phyloP scores from a whole-genome alignment of 2,797 vertebrate genomes.

The Etheostoma nigrum region DNA sequence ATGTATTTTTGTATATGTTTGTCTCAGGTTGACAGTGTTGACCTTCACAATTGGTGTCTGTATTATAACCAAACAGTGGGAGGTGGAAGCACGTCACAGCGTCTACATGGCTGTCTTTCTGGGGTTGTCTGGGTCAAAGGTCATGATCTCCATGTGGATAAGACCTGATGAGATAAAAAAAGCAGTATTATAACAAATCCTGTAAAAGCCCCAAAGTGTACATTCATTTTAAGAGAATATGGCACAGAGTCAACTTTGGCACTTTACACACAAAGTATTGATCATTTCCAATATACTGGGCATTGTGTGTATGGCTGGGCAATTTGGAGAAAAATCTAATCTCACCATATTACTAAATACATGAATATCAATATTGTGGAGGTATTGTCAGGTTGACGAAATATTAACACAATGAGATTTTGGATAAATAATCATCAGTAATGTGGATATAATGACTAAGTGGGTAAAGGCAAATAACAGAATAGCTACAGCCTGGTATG shows the following conservation, averaged over 20 bases:
- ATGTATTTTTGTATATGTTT: not conserved
- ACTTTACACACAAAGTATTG: not conserved
- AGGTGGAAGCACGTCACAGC: not conserved
- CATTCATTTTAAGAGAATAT: not conserved
- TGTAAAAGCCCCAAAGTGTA: not conserved
- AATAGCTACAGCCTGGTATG: too few relatives aligned
- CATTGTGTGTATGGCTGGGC: not conserved
- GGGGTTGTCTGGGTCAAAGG: conserved; percentile 85
- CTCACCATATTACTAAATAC: too few relatives aligned
- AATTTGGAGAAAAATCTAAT: too few relatives aligned
- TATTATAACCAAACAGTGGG: conserved; percentile 1
- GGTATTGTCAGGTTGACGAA: too few relatives aligned
- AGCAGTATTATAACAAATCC: not conserved
- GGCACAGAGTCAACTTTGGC: not conserved
- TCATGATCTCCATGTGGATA: conserved; percentile 90
- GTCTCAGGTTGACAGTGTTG: conserved; percentile 3
- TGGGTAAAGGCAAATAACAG: too few relatives aligned
- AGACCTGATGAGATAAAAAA: conserved; percentile 75
- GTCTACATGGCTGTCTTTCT: conserved; percentile 78
- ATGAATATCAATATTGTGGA: too few relatives aligned
- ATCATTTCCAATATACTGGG: not conserved
- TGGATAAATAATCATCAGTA: too few relatives aligned
- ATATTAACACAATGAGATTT: too few relatives aligned
- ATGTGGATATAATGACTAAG: too few relatives aligned
- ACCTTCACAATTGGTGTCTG: not conserved